Base-by-base conservation (phyloP, 2,113 vertebrate species). In the Gallinago media region DNA sequence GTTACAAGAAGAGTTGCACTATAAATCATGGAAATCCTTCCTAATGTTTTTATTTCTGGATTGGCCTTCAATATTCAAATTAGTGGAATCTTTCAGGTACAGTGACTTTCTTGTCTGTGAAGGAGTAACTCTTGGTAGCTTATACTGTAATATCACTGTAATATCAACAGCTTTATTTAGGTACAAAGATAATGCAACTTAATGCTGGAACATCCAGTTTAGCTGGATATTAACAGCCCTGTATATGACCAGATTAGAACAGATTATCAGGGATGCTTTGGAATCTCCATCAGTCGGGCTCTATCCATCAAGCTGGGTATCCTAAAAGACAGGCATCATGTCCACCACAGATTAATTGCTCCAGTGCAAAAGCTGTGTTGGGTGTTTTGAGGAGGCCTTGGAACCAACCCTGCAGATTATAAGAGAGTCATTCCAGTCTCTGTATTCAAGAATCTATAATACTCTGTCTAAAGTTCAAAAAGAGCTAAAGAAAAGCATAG, bases 281-380 rank as follows among this genome's bases (percentile, higher is more conserved):
- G 42, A 63, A 23, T 58, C 54, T 61, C 34, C 78, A 26, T 66
- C 54, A 81, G 59, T 31, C 18, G 26, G 47, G 49, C 20, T 56
- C 22, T 12, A 10, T 16, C 59, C 38, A 20, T n/a, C 38, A 47
- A 67, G 22, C 12, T 40, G 34, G 7, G 38, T 68, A 38, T 46
- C 34, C 42, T 40, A 32, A 78, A n/a, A 68, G 72, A 74, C 0
- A 59, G 12, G 18, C 17, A 81, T 55, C 14, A 5, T 8, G 34
- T 46, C 49, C 36, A 56, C 17, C 54, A 46, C 0, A 1, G 4
- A 10, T 11, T 62, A 55, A 42, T 0, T 42, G 23, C 23, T 20
- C 54, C 49, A 38, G 54, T 9, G 36, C 62, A 78, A 65, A 32
- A 72, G 31, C n/a, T 76, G 14, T 15, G 17, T 18, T 68, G 31